Base-by-base conservation (phyloP, 2,888 invertebrate genomes). In the Sesamia inferens region DNA sequence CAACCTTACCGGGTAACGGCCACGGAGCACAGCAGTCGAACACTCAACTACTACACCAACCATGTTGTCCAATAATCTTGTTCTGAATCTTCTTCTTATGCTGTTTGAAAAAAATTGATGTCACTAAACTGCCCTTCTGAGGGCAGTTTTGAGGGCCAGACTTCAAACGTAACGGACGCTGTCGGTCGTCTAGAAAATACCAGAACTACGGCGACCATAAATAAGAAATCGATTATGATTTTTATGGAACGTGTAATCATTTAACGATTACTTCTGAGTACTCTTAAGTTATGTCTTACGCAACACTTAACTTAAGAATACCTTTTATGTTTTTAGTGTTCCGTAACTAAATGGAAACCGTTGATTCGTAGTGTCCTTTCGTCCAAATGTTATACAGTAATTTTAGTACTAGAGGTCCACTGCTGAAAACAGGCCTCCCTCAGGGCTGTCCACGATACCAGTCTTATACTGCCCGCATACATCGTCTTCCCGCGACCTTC, bases 171-270 rank as follows among this genome's bases (percentile, higher is more conserved):
- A 78, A 65, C 79, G 64, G 73, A 58, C 16, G 47, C 65, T 79
- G 83, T 83, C 79, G 66, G 4, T 83, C 83, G 72, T 19, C 31
- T 39, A 13, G 31, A 14, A 68, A 65, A 68, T 66, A 13, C 24
- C 31, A 55, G 14, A 66, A 14, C 63, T 24, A 44, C 6, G 16
- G 24, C 44, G 42, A n/a, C 72, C 79, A 57, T 72, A 79, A 16
- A 78, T 47, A 68, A 65, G 22, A 68, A 72, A 72, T 62, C 58
- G 3, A 67, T 67, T 67, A 63, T 51, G 47, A 55, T 63, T 59
- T 82, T 67, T 79, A 72, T 79, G 54, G 47, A 68, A 55, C 59
- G 7, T 58, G 54, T 55, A 83, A 79, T 83, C 31, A 73, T 73
- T 24, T 44, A 79, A 24, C 83, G 42, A 79, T 79, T 79, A 68